A percentile compares a stretch with the other conserved stretches of the same genome.
Evolutionary conservation across 2,113 vertebrate species (phyloP).

Genomic region (Pao palembangensis): DNA sequence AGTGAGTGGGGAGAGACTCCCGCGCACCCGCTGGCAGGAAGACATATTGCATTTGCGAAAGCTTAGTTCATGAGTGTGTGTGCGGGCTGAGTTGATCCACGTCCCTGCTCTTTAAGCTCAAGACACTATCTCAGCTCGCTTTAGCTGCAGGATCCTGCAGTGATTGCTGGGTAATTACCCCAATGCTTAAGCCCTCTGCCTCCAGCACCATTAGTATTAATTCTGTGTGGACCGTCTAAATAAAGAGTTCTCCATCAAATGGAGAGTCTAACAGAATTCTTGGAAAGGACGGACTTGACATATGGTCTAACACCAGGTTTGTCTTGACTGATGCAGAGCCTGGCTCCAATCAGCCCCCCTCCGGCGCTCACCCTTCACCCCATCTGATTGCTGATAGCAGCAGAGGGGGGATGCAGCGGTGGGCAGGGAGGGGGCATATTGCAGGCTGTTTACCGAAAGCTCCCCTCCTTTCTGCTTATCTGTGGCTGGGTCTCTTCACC

Average conservation of each 20-base stretch:
- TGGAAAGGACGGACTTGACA: slow-evolving; percentile 23
- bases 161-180: slow-evolving; percentile 72
- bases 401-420: slow-evolving; percentile 21
- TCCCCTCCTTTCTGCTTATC: slow-evolving; percentile 59
- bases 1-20: slow-evolving; percentile 38
- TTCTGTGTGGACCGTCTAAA: slow-evolving; percentile 12
- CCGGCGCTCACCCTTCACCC: slow-evolving; percentile 60
- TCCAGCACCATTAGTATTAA: slow-evolving; percentile 63
- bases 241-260: slow-evolving; percentile 23
- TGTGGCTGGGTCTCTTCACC: slow-evolving; percentile 49
- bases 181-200: slow-evolving; percentile 55
- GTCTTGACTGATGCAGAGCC: slow-evolving; percentile 63
- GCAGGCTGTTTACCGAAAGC: slow-evolving; percentile 60
- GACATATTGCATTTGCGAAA: slow-evolving; percentile 47
- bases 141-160: slow-evolving; percentile 65
- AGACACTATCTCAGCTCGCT: slow-evolving; percentile 64
- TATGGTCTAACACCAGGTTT: slow-evolving; percentile 30
- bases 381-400: slow-evolving; percentile 70
- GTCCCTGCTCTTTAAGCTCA: slow-evolving; percentile 62
- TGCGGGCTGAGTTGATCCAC: slow-evolving; percentile 55
- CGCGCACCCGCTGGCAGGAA: slow-evolving; percentile 39
- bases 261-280: slow-evolving; percentile 29
- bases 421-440: slow-evolving; percentile 16
- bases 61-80: slow-evolving; percentile 33
- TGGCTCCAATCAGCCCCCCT: slow-evolving; percentile 66